These are phyloP conservation scores for Melanocharis versteri DNA, from an alignment of 2,113 vertebrate genomes.

Conservation along the genomic window DNA sequence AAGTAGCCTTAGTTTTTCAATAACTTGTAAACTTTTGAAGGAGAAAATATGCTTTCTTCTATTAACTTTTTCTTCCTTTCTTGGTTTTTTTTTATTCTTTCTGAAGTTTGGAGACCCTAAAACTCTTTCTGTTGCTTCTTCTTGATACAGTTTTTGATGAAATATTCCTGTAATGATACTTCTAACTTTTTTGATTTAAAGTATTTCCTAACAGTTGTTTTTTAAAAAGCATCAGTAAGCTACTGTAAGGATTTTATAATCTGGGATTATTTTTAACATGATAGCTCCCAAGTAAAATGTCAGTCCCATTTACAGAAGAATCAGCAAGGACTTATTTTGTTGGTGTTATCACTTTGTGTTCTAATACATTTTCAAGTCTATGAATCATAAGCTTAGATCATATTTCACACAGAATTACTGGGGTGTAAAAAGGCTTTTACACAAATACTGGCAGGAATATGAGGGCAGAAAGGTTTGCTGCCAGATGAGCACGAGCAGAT, in stretches of 20 bases:
- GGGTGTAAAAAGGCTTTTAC: neutral
- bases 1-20: neutral
- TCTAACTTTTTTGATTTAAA: neutral
- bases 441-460: neutral
- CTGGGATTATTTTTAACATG: neutral
- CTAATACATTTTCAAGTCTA: neutral
- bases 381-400: neutral
- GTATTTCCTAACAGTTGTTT: neutral
- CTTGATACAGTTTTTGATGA: neutral
- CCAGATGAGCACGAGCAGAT: neutral
- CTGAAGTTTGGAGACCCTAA: neutral
- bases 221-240: neutral
- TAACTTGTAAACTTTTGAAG: neutral
- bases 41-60: neutral
- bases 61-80: neutral
- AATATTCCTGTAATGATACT: neutral
- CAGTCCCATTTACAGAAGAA: neutral
- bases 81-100: neutral
- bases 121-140: neutral
- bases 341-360: neutral
- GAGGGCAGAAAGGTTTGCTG: neutral
- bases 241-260: neutral
- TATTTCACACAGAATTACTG: neutral
- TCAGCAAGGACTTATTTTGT: neutral
- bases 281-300: neutral